phyloP scores from a whole-genome alignment of 37 sponge, comb jelly and placozoan genomes.

The Hexactinellida sp. region DNA sequence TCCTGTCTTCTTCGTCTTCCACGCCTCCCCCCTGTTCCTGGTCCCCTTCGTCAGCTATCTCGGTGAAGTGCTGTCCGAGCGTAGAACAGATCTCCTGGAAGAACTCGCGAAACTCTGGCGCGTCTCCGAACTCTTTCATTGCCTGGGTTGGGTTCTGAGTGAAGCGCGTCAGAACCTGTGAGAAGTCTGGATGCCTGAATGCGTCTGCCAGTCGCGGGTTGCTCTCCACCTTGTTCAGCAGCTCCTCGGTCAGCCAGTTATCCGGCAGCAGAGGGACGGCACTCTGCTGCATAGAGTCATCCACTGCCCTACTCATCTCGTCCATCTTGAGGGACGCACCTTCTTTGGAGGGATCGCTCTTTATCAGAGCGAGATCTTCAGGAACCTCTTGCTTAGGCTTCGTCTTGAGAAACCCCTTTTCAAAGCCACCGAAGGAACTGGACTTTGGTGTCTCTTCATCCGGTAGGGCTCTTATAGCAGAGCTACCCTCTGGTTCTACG shows the following conservation, averaged over 20 bases:
- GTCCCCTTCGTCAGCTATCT: constrained; percentile 28
- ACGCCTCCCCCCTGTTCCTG: background rate
- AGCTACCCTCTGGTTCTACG: background rate
- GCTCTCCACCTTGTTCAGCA: constrained; percentile 43
- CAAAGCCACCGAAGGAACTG: background rate
- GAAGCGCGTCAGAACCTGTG: constrained; percentile 28
- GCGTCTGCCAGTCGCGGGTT: constrained; percentile 42
- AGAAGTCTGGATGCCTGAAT: constrained; percentile 42
- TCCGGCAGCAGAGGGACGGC: background rate
- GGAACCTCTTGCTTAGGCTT: background rate
- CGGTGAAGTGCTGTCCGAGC: constrained; percentile 63
- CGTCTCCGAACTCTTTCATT: constrained; percentile 17
- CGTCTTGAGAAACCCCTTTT: background rate
- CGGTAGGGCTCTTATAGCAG: background rate
- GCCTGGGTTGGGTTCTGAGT: constrained; percentile 39
- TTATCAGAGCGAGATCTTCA: background rate
- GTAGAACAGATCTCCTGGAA: constrained; percentile 51
- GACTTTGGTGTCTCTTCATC: background rate
- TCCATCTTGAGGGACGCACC: background rate
- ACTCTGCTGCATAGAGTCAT: background rate
- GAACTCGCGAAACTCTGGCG: constrained; percentile 32
- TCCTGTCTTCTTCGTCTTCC: constrained; percentile 27
- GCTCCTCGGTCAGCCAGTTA: constrained; percentile 63
- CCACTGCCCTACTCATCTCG: background rate
- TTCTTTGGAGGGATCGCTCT: background rate